These are phyloP conservation scores for Pseudopipra pipra DNA, from an alignment of 2,113 vertebrate species.

Conservation along the genomic window DNA sequence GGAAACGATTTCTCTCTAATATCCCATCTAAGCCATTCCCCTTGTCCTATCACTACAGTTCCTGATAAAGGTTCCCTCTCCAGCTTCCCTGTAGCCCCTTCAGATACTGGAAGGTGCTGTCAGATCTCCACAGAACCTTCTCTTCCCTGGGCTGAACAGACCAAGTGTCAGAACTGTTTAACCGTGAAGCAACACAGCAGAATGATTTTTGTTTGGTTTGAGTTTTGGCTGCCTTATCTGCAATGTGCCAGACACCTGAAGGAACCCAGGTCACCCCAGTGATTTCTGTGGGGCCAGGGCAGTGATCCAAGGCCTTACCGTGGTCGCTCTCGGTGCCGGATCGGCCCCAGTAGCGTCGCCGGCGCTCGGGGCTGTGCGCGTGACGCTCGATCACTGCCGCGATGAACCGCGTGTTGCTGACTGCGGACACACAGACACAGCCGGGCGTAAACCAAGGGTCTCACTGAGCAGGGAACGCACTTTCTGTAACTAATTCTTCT, in stretches of 20 bases:
- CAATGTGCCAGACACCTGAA: background rate
- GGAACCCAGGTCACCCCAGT: background rate
- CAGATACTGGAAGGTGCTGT: background rate
- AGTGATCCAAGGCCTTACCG: slow-evolving; percentile 74
- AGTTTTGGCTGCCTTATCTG: background rate
- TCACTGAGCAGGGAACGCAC: fast-evolving
- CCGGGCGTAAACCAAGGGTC: no score
- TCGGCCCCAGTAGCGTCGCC: slow-evolving; percentile 95
- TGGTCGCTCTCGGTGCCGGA: slow-evolving; percentile 98
- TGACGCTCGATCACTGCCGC: slow-evolving; percentile 96
- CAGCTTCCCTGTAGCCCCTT: background rate
- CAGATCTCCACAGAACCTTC: background rate
- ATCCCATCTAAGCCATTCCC: background rate
- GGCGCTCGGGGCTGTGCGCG: slow-evolving; percentile 92
- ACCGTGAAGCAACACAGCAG: background rate
- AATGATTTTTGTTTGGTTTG: background rate
- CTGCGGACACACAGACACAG: slow-evolving; percentile 65
- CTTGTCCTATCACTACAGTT: background rate
- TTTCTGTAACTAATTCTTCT: background rate
- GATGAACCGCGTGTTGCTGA: slow-evolving; percentile 97
- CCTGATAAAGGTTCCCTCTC: background rate
- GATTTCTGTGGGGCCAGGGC: background rate
- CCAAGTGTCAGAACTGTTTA: background rate
- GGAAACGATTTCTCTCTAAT: background rate
- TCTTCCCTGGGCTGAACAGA: background rate